Evolutionary conservation across 2,113 vertebrate species (phyloP), one percentile per base, ranked within the genome.

Genomic region (Rhipidura dahli): DNA sequence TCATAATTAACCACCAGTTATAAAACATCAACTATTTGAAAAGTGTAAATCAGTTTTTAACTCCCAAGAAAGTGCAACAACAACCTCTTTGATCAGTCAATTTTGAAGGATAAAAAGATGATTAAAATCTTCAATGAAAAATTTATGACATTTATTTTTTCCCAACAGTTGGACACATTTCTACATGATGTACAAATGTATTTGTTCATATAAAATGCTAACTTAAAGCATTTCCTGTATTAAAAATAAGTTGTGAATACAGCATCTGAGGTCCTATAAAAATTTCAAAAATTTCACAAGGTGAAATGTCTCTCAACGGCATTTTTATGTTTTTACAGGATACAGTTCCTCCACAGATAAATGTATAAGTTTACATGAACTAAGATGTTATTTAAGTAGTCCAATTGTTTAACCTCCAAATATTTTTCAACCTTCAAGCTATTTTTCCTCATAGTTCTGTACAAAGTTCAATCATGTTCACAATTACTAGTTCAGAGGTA

Each of bases 131-230:
- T 50, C 33, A 51, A 33, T 64, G 4, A 72, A 47, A 85, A 47
- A 26, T 44, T 12, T 39, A 4, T 9, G 5, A 1, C 4, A 4
- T 8, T 39, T 40, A 16, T 56, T 83, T 88, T 61, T 66, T 27
- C 9, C 40, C 22, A 40, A n/a, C 5, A 49, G 3, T 4, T 39
- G 0, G 11, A 6, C 2, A 7, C 19, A 37, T 16, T 57, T 78
- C 17, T 63, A 6, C 6, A 14, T 59, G 49, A 31, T 10, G 22
- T 20, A 5, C 4, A 33, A 28, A 45, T 8, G 11, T 2, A 9
- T 21, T 3, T 66, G 61, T 71, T 65, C 9, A 65, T 45, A 45
- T 35, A 23, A 81, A 85, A 45, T 44, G 2, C 10, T 31, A 63
- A 33, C 10, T 45, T 71, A 50, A n/a, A 23, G 6, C n/a, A 56